These are phyloP conservation scores for Danio albolineatus DNA, from an alignment of 2,797 vertebrate species.

Conservation along the genomic window DNA sequence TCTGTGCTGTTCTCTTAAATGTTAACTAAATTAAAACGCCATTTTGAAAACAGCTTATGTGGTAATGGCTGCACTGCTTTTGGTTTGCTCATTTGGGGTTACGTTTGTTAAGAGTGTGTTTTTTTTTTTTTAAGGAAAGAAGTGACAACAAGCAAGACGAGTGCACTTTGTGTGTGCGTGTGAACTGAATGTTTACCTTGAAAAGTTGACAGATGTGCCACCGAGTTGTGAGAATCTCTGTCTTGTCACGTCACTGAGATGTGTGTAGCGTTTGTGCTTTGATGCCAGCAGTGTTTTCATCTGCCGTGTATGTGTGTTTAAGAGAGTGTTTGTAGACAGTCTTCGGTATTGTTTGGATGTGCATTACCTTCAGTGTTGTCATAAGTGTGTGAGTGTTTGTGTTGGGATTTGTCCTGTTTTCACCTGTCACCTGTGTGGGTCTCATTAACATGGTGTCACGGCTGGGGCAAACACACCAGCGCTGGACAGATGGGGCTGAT, in stretches of 20 bases:
- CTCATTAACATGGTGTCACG: constrained; percentile 61
- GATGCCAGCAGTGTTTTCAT: constrained; percentile 29
- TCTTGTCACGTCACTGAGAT: constrained; percentile 39
- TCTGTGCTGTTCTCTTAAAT: constrained; percentile 83
- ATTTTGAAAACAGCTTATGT: constrained; percentile 73
- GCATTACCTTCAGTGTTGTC: constrained; percentile 43
- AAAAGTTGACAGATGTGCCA: constrained; percentile 44
- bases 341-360: constrained; percentile 33
- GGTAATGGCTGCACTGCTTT: constrained; percentile 21
- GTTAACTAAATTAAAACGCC: constrained; percentile 82
- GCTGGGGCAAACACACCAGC: constrained; percentile 30
- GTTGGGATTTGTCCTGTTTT: constrained; percentile 43
- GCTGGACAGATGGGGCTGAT: constrained; percentile 55
- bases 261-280: constrained; percentile 35
- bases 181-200: constrained; percentile 43
- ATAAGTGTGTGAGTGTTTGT: constrained; percentile 38
- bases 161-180: constrained; percentile 8
- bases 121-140: neutral
- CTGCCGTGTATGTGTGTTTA: constrained; percentile 12
- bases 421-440: constrained; percentile 59
- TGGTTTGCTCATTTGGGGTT: constrained; percentile 25
- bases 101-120: neutral
- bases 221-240: constrained; percentile 41
- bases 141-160: constrained; percentile 13
- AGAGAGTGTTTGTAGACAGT: constrained; percentile 34